Base-by-base conservation (phyloP, 2,113 vertebrate species). In the Melanostigma gelatinosum region DNA sequence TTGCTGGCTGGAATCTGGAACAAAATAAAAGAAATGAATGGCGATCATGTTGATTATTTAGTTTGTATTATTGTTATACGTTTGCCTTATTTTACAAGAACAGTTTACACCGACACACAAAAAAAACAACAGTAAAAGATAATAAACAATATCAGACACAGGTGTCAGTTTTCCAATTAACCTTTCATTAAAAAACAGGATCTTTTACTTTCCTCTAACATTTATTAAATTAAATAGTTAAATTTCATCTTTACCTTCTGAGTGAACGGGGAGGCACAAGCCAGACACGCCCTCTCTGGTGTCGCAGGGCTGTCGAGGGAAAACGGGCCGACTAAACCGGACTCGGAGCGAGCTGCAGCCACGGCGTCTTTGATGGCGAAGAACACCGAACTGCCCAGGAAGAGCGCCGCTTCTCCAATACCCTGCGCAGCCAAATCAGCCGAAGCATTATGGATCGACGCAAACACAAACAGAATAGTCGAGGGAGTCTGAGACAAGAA, bases 281-380 rank as follows among this genome's bases (percentile, higher is more conserved):
- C 95, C 87, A 96, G 91, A 36, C 94, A 94, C 70, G 95, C 90
- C 62, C 36, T 70, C 75, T 97, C 96, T 0, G 94, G 89, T 0
- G 95, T 97, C 0, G 96, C 93, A 0, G 96, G 96, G 81, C 95
- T 97, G 89, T 92, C 87, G 20, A 96, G 87, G 7, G 75, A 13
- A 80, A 96, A 96, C 6, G 90, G 84, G 0, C 88, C 93, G 1
- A 68, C 72, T 13, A 96, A 79, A 9, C 93, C 94, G 10, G 92
- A 94, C 36, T 96, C 94, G 0, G 84, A 92, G 32, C 88, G 84
- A 0, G 95, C 94, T 0, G 95, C 88, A 0, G 91, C 85, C 63
- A 95, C 90, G 0, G 97, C 96, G 12, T 96, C 96, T 72, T 89
- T 82, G 60, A 97, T 96, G 75, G 97, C 96, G 38, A 96, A 96